Conservation (phyloP, 2,888 invertebrate genomes). For the Lomographa bimaculata region DNA sequence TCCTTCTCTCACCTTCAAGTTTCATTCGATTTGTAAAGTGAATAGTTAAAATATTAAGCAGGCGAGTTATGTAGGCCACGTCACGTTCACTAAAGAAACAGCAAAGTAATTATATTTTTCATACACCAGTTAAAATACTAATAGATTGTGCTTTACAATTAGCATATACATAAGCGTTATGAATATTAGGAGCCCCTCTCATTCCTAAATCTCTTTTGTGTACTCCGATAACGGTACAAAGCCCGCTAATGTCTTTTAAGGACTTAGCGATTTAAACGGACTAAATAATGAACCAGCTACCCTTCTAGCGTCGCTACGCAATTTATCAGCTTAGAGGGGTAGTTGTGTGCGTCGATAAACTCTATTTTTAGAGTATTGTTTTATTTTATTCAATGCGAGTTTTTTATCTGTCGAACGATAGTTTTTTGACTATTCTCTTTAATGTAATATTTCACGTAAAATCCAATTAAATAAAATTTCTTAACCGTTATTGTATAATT, state of each 20-base stretch:
- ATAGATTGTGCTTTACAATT: too few species aligned
- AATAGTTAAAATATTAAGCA: too few species aligned
- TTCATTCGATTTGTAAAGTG: too few species aligned
- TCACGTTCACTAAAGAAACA: too few species aligned
- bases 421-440: too few species aligned
- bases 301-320: conserved; percentile 62
- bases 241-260: conserved; percentile 82
- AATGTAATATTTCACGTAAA: too few species aligned
- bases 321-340: conserved; percentile 70
- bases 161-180: conserved; percentile 47
- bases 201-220: conserved; percentile 80
- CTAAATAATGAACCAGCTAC: conserved; percentile 80
- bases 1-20: too few species aligned
- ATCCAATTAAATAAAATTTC: too few species aligned
- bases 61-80: too few species aligned
- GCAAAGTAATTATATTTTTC: too few species aligned
- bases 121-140: too few species aligned
- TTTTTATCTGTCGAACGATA: not conserved
- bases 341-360: conserved; percentile 22
- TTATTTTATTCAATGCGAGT: conserved; percentile 2
- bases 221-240: conserved; percentile 79
- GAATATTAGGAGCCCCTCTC: conserved; percentile 62
- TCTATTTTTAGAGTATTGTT: conserved; percentile 16
- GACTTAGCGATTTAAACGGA: conserved; percentile 84
- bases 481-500: too few species aligned